Conservation (phyloP, 2,888 invertebrate genomes). For the Drosophila fulvimacula region DNA sequence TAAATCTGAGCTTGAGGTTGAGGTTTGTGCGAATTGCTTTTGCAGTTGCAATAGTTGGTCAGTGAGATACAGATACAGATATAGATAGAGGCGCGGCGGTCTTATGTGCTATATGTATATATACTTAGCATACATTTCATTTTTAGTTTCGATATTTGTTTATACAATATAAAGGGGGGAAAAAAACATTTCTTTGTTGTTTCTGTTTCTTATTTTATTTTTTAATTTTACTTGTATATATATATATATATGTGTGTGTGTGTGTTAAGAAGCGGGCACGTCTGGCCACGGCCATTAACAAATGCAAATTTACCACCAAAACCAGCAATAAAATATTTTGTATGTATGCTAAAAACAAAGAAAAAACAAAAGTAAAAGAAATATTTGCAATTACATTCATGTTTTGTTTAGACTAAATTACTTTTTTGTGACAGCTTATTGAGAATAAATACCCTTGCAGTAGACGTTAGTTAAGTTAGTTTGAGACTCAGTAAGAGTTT, state of each 20-base stretch:
- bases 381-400: conserved; percentile 76
- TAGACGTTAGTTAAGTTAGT: not conserved
- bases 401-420: conserved; percentile 26
- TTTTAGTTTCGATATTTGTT: conserved; percentile 53
- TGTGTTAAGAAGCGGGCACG: conserved; percentile 73
- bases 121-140: conserved; percentile 60
- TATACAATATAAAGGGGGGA: conserved; percentile 47
- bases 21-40: conserved; percentile 61
- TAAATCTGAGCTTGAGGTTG: conserved; percentile 55
- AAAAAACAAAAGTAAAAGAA: conserved; percentile 80
- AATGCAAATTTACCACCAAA: conserved; percentile 82
- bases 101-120: conserved; percentile 57
- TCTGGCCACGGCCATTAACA: conserved; percentile 80
- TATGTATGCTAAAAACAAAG: conserved; percentile 83
- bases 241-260: conserved; percentile 19
- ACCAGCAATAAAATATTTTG: conserved; percentile 83
- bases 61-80: conserved; percentile 61
- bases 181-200: conserved; percentile 55
- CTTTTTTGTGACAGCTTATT: not conserved
- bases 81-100: conserved; percentile 52
- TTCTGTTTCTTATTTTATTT: not conserved
- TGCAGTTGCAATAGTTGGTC: conserved; percentile 68
- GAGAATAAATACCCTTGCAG: conserved; percentile 7
- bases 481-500: not conserved
- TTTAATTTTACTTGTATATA: not conserved